Evolutionary conservation across 1,140 invertebrate genomes (phyloP).

Genomic region (Eriocheir sinensis): DNA sequence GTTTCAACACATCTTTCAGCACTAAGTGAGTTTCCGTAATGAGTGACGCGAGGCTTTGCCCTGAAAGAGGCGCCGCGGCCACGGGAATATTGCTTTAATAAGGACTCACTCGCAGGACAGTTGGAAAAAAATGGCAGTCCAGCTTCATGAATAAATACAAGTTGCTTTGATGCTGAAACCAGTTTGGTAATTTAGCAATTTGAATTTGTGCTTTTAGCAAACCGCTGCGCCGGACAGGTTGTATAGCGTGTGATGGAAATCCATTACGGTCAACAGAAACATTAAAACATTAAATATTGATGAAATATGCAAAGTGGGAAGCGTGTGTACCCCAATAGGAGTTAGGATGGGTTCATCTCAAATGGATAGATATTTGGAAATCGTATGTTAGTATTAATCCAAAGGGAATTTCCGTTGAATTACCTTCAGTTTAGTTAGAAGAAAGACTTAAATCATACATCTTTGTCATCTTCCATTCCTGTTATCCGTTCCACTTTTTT

Average conservation of each 20-base stretch:
- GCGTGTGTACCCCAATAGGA: not conserved
- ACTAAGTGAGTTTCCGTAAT: too few species aligned
- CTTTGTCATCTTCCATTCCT: too few species aligned
- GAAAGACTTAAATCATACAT: too few species aligned
- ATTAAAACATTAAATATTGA: conserved; percentile 19
- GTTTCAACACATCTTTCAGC: too few species aligned
- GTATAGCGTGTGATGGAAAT: not conserved
- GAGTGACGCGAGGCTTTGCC: too few species aligned
- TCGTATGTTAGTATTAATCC: too few species aligned
- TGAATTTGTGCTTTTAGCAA: not conserved
- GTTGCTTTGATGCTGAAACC: not conserved
- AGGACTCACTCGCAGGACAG: too few species aligned
- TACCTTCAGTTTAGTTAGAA: not conserved
- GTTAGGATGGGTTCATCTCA: not conserved
- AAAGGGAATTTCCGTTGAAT: not conserved
- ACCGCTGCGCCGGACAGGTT: not conserved
- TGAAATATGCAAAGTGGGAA: not conserved
- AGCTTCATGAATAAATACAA: not conserved
- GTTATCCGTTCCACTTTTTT: too few species aligned
- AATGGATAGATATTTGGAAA: not conserved
- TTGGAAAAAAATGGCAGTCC: too few species aligned
- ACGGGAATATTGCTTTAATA: too few species aligned
- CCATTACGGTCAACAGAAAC: not conserved
- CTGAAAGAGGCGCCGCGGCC: too few species aligned
- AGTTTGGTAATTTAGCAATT: not conserved